These are phyloP conservation scores for Dorcus parallelipipedus DNA, from an alignment of 2,888 invertebrate genomes.

Conservation along the genomic window DNA sequence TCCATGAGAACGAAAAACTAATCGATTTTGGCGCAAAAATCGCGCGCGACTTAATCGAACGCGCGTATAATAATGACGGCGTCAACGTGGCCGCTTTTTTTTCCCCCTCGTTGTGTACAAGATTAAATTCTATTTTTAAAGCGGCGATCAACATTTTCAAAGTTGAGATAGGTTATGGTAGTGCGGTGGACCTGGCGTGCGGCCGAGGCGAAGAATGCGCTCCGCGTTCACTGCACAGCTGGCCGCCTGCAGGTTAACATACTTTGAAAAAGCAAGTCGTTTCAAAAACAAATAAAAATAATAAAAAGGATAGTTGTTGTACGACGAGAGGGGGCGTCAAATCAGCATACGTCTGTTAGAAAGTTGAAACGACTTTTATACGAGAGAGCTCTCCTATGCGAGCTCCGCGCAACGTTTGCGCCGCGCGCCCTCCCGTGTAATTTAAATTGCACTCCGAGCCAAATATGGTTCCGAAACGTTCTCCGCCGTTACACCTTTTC, in stretches of 20 bases:
- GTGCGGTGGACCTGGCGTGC: slow-evolving; percentile 8
- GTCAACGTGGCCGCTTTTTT: background rate
- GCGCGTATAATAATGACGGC: background rate
- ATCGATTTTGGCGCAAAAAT: background rate
- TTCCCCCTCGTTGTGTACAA: slow-evolving; percentile 14
- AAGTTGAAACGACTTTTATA: slow-evolving; percentile 2
- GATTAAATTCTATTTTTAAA: slow-evolving; percentile 40
- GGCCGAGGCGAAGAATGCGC: slow-evolving; percentile 2
- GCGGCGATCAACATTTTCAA: slow-evolving; percentile 44
- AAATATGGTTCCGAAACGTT: no score
- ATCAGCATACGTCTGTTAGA: slow-evolving; percentile 2
- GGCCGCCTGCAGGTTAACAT: slow-evolving; percentile 45
- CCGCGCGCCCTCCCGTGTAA: no score
- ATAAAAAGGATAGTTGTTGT: slow-evolving; percentile 4
- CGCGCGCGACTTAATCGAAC: background rate
- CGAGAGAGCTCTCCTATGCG: background rate
- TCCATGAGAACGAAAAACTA: background rate
- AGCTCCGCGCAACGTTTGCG: background rate
- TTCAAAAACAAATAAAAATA: slow-evolving; percentile 24
- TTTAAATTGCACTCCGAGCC: no score
- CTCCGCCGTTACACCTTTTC: no score
- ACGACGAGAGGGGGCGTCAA: slow-evolving; percentile 3
- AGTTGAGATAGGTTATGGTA: slow-evolving; percentile 41
- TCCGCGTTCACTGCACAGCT: slow-evolving; percentile 13
- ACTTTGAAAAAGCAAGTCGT: slow-evolving; percentile 45